phyloP scores from a whole-genome alignment of 1,140 invertebrate species.

The Pogonus chalceus region DNA sequence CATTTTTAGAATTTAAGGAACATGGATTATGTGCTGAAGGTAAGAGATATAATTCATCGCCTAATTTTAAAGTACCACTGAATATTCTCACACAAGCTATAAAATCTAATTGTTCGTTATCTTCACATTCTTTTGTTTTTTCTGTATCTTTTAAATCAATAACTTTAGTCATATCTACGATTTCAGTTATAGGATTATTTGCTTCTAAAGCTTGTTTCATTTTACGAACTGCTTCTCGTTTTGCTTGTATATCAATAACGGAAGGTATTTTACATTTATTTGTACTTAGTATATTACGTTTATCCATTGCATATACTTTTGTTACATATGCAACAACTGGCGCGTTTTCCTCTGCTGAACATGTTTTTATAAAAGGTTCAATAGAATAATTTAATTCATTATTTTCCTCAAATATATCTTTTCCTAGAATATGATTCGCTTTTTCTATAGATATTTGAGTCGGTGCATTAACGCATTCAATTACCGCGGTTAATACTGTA shows the following conservation, averaged over 20 bases:
- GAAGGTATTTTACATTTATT: conserved; percentile 57
- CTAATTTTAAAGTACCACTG: conserved; percentile 72
- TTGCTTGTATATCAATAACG: not conserved
- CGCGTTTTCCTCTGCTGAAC: conserved; percentile 51
- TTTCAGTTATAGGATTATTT: conserved; percentile 46
- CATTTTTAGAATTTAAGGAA: conserved; percentile 34
- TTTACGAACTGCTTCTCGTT: conserved; percentile 3
- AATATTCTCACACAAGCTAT: conserved; percentile 91
- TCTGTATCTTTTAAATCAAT: not conserved
- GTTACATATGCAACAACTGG: conserved; percentile 87
- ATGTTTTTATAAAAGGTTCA: conserved; percentile 47
- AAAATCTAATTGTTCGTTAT: conserved; percentile 50
- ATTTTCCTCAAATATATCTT: conserved; percentile 25
- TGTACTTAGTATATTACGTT: conserved; percentile 51
- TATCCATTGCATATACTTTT: conserved; percentile 86
- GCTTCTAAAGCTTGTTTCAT: conserved; percentile 18
- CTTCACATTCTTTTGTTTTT: not conserved
- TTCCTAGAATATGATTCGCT: conserved; percentile 42
- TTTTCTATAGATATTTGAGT: conserved; percentile 66
- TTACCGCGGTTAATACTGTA: conserved; percentile 72
- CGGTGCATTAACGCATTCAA: conserved; percentile 71
- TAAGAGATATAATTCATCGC: conserved; percentile 73
- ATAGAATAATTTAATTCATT: conserved; percentile 20
- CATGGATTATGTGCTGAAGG: conserved; percentile 86
- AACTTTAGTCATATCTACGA: conserved; percentile 28